A percentile compares a stretch with the other conserved stretches of the same genome.
phyloP scores from a whole-genome alignment of 30 jellyfish, hydroid and myxozoan species.

The Pseudorhiza aurosa region DNA sequence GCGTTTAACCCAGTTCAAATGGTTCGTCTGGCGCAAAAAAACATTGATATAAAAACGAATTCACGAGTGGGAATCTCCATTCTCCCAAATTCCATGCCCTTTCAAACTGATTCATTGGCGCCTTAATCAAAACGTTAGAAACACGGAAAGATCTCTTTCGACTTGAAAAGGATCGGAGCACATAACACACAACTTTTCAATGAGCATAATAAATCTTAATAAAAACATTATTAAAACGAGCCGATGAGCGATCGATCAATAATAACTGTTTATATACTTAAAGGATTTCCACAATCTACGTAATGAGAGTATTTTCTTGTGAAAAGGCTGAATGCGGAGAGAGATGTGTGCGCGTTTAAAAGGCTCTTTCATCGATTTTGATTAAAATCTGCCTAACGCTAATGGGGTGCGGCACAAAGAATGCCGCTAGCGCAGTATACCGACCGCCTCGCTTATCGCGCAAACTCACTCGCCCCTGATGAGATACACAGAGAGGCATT shows the following conservation, averaged over 20 bases:
- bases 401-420: slow-evolving; percentile 54
- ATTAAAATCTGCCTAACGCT: slow-evolving; percentile 60
- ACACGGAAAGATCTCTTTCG: slow-evolving; percentile 48
- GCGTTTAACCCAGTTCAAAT: slow-evolving; percentile 50
- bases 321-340: slow-evolving; percentile 37
- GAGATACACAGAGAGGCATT: slow-evolving; percentile 61
- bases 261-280: slow-evolving; percentile 78
- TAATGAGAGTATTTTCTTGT: slow-evolving; percentile 59
- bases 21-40: slow-evolving; percentile 38
- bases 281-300: slow-evolving; percentile 72
- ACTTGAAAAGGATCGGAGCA: slow-evolving; percentile 56
- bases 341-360: slow-evolving; percentile 61
- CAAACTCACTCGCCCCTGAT: slow-evolving; percentile 47
- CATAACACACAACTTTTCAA: slow-evolving; percentile 47
- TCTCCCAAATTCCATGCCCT: slow-evolving; percentile 38
- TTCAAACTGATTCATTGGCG: slow-evolving; percentile 72
- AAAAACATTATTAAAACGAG: slow-evolving; percentile 64
- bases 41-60: slow-evolving; percentile 38
- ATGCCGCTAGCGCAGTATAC: slow-evolving; percentile 63
- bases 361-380: slow-evolving; percentile 57
- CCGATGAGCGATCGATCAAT: slow-evolving; percentile 68
- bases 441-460: slow-evolving; percentile 45
- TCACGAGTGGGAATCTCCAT: slow-evolving; percentile 60
- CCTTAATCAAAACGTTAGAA: slow-evolving; percentile 66
- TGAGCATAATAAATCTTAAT: slow-evolving; percentile 69